These are phyloP conservation scores for Metopia argyrocephala DNA, from an alignment of 2,888 invertebrate species.

Conservation along the genomic window DNA sequence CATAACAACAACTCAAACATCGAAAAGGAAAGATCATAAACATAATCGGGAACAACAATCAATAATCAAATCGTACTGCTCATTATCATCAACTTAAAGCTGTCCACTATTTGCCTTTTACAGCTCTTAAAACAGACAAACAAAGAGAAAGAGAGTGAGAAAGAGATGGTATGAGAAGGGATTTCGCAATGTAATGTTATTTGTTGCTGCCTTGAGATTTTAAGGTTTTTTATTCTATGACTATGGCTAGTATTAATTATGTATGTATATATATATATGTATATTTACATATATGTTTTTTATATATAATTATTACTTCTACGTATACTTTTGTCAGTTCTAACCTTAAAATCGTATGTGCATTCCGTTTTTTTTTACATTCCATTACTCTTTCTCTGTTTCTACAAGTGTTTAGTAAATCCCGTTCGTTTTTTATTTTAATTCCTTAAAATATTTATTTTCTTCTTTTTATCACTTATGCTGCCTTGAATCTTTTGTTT, in stretches of 20 bases:
- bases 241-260: constrained; percentile 51
- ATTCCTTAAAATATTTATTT: neutral
- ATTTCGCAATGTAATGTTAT: no score
- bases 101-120: neutral
- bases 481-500: constrained; percentile 40
- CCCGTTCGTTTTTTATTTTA: neutral
- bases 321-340: constrained; percentile 22
- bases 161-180: no score
- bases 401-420: neutral
- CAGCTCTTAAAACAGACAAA: neutral
- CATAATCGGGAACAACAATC: neutral
- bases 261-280: constrained; percentile 14
- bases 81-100: neutral
- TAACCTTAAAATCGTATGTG: constrained; percentile 35
- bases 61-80: neutral
- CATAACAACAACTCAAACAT: constrained; percentile 49
- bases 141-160: neutral
- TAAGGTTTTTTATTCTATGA: constrained; percentile 38
- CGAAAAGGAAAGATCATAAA: constrained; percentile 6
- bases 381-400: neutral
- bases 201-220: constrained; percentile 5
- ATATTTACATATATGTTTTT: no score
- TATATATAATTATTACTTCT: neutral
- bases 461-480: constrained; percentile 57
- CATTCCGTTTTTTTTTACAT: neutral